Evolutionary conservation across 1,140 invertebrate genomes (phyloP).

Genomic region (Drosophila paulistorum): DNA sequence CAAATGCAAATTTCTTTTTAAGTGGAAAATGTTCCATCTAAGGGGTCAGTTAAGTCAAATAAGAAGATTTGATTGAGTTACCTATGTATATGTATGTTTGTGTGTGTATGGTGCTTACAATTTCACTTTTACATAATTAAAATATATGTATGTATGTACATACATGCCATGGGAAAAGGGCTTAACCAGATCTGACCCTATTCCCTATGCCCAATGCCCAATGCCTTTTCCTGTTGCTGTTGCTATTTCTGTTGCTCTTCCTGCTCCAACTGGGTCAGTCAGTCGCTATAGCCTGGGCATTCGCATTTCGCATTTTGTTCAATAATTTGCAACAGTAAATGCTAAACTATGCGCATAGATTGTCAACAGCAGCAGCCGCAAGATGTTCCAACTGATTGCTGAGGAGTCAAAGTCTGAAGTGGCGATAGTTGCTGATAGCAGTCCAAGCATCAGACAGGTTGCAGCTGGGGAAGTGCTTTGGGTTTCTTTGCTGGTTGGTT

Average conservation of each 20-base stretch:
- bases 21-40: conserved; percentile 10
- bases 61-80: conserved; percentile 3
- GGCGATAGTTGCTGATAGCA: conserved; percentile 45
- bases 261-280: conserved; percentile 44
- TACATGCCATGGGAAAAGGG: not conserved
- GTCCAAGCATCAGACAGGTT: conserved; percentile 31
- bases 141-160: not conserved
- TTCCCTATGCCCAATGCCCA: not conserved
- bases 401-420: conserved; percentile 28
- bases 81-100: not conserved
- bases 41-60: conserved; percentile 12
- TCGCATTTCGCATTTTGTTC: conserved; percentile 46
- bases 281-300: conserved; percentile 7
- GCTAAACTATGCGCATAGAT: conserved; percentile 71
- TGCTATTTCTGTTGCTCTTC: not conserved
- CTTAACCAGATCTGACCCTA: not conserved
- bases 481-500: conserved; percentile 27
- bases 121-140: conserved; percentile 11
- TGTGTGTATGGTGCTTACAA: not conserved
- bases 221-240: conserved; percentile 2
- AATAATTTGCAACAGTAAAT: conserved; percentile 63
- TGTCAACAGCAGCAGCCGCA: conserved; percentile 47
- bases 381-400: conserved; percentile 63
- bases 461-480: conserved; percentile 38
- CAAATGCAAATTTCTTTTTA: conserved; percentile 13